Evolutionary conservation across 2,888 invertebrate genomes (phyloP).

Genomic region (Chouioia cunea): DNA sequence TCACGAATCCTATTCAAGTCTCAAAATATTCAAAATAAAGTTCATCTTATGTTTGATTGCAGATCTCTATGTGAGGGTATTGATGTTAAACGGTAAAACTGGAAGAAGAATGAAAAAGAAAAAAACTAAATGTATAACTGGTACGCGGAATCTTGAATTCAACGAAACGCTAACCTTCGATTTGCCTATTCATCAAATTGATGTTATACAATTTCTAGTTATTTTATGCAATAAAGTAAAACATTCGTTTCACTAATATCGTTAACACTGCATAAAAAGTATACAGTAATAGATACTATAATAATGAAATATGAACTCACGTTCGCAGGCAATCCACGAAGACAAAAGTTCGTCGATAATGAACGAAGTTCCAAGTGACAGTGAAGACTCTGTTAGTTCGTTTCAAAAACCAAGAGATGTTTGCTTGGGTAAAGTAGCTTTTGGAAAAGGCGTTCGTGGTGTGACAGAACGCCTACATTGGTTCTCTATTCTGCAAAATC

Average conservation of each 20-base stretch:
- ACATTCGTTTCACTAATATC: neutral
- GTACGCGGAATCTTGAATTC: conserved; percentile 64
- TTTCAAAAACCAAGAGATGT: conserved; percentile 57
- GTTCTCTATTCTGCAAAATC: conserved; percentile 66
- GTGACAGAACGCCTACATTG: conserved; percentile 64
- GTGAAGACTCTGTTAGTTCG: conserved; percentile 63
- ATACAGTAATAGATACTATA: neutral
- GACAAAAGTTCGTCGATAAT: conserved; percentile 42
- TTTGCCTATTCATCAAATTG: conserved; percentile 64
- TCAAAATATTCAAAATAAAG: too few relatives aligned
- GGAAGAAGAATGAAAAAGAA: conserved; percentile 67
- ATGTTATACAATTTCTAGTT: conserved; percentile 65
- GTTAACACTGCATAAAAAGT: neutral
- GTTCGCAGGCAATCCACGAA: conserved; percentile 6
- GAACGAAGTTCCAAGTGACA: conserved; percentile 59
- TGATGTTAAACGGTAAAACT: conserved; percentile 66
- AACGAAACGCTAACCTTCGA: conserved; percentile 69
- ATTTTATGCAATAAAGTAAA: conserved; percentile 63
- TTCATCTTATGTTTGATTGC: conserved; percentile 35
- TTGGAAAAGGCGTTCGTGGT: conserved; percentile 66
- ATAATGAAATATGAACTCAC: neutral
- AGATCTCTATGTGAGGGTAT: conserved; percentile 68
- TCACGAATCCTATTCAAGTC: too few relatives aligned
- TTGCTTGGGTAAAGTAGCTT: conserved; percentile 64
- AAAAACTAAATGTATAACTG: conserved; percentile 62